phyloP scores from a whole-genome alignment of 2,797 vertebrate species.

The Protonibea diacanthus region DNA sequence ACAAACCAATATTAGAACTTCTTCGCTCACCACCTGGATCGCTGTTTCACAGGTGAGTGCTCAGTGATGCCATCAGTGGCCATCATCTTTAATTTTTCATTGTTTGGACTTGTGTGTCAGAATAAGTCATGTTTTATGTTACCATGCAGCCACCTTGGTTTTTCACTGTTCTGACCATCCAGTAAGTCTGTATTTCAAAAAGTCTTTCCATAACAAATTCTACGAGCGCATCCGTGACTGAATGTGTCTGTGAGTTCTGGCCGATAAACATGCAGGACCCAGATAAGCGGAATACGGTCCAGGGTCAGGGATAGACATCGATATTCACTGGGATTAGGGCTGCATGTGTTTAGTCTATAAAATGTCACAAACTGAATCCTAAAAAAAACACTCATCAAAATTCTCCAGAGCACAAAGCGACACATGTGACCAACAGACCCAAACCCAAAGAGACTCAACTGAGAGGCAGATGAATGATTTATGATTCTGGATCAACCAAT shows the following conservation, averaged over 20 bases:
- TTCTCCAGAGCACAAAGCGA: background rate
- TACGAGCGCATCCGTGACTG: background rate
- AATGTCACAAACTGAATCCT: background rate
- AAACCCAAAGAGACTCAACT: background rate
- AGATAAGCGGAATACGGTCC: no score
- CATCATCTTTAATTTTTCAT: slow-evolving; percentile 13
- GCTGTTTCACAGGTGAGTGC: background rate
- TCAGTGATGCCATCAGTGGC: background rate
- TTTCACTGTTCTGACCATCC: background rate
- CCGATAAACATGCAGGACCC: background rate
- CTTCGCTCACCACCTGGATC: background rate
- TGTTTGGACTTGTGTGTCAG: background rate
- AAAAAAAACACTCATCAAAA: background rate
- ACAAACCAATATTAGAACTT: background rate
- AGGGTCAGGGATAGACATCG: background rate
- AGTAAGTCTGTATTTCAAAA: background rate
- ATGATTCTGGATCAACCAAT: background rate
- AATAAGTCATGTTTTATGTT: background rate
- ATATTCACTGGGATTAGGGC: background rate
- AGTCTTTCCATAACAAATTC: background rate
- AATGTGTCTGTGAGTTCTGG: background rate
- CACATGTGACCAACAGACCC: background rate
- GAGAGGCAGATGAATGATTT: no score
- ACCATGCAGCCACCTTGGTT: background rate
- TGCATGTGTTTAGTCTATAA: background rate